Evolutionary conservation across 2,113 vertebrate species (phyloP).

Genomic region (Lipophrys pholis): DNA sequence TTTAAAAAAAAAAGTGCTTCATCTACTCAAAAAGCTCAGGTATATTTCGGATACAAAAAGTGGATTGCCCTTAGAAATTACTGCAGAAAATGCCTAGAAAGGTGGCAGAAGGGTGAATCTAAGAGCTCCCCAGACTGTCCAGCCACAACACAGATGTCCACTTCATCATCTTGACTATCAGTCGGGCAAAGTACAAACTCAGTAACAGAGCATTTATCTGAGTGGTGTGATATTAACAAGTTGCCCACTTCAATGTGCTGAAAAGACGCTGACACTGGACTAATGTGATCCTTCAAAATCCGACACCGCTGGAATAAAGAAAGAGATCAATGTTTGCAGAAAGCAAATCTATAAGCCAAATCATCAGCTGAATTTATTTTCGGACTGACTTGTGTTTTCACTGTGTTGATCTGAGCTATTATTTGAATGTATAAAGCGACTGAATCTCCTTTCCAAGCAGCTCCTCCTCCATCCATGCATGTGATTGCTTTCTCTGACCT

Average conservation of each 20-base stretch:
- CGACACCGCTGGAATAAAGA: constrained; percentile 28
- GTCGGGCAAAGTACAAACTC: constrained; percentile 26
- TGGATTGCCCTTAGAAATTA: constrained; percentile 10
- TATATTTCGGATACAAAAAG: constrained; percentile 34
- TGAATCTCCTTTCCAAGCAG: constrained; percentile 73
- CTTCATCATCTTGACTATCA: constrained; percentile 51
- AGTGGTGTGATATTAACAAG: constrained; percentile 44
- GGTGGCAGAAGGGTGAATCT: constrained; percentile 34
- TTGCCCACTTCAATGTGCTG: constrained; percentile 33
- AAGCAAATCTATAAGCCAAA: constrained; percentile 41
- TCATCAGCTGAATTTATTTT: constrained; percentile 5
- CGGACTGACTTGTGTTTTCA: not conserved
- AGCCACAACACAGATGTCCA: constrained; percentile 47
- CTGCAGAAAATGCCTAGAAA: not conserved
- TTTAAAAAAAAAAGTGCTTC: constrained; percentile 23
- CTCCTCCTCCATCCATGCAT: constrained; percentile 73
- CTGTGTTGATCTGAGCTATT: constrained; percentile 32
- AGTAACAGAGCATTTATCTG: constrained; percentile 52
- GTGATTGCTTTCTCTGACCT: constrained; percentile 81
- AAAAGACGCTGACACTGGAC: constrained; percentile 44
- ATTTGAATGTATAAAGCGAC: constrained; percentile 74
- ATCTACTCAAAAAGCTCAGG: constrained; percentile 32
- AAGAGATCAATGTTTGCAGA: constrained; percentile 30
- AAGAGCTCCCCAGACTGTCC: constrained; percentile 33
- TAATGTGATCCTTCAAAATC: constrained; percentile 31